A percentile compares a stretch with the other conserved stretches of the same genome.
Conservation (phyloP, 2,797 vertebrate genomes). For the Vireo griseus region DNA sequence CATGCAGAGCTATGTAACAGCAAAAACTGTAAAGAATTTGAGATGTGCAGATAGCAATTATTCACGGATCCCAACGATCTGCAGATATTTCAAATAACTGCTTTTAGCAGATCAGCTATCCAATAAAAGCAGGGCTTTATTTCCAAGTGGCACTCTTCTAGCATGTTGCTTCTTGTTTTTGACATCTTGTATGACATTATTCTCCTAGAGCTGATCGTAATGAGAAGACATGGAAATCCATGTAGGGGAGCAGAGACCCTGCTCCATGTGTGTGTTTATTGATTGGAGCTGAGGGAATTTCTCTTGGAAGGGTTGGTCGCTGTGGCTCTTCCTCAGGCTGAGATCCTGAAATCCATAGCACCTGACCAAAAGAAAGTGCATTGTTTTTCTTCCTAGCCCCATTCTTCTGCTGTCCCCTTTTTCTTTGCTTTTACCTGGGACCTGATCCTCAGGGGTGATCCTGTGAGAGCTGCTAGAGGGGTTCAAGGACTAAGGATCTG, state of each 20-base stretch:
- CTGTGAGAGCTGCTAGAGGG: not conserved
- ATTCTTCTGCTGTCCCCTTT: not conserved
- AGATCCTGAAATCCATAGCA: not conserved
- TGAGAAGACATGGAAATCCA: not conserved
- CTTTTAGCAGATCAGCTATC: slow-evolving; percentile 70
- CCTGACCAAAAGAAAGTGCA: not conserved
- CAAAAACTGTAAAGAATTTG: slow-evolving; percentile 75
- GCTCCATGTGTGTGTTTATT: not conserved
- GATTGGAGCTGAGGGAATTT: not conserved
- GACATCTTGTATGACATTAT: slow-evolving; percentile 51
- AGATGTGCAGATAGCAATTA: slow-evolving; percentile 76
- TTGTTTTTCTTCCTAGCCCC: not conserved
- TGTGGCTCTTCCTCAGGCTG: not conserved
- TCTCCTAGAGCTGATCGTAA: not conserved
- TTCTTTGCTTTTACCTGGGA: not conserved
- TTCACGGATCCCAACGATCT: slow-evolving; percentile 64
- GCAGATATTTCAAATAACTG: slow-evolving; percentile 75
- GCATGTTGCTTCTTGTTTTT: slow-evolving; percentile 60
- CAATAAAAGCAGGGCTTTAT: slow-evolving; percentile 68
- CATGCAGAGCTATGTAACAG: slow-evolving; percentile 69
- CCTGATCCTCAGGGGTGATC: not conserved
- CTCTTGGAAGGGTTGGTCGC: not conserved
- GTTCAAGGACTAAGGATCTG: not conserved
- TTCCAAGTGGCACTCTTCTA: slow-evolving; percentile 64
- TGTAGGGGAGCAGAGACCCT: not conserved